A percentile compares a stretch with the other conserved stretches of the same genome.
Evolutionary conservation across 2,888 invertebrate genomes (phyloP).

Genomic region (Phengaris alcon): DNA sequence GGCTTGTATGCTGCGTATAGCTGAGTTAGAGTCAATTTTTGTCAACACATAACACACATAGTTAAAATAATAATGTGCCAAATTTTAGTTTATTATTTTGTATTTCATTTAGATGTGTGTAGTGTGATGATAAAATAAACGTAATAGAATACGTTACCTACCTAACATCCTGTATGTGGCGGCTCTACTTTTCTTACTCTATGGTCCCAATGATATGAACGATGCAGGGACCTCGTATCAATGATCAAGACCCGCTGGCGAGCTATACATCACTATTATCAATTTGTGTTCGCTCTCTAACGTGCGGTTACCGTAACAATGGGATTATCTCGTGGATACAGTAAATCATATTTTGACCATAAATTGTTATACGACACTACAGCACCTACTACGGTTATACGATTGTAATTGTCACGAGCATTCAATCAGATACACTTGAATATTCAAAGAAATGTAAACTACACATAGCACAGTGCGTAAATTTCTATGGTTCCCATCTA

Average conservation of each 20-base stretch:
- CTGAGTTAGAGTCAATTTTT: no score
- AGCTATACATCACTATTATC: constrained; percentile 31
- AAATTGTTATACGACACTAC: neutral
- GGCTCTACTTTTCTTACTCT: neutral
- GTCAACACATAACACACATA: no score
- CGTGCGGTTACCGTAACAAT: neutral
- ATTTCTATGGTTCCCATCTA: neutral
- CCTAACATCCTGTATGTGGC: neutral
- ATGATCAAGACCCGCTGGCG: constrained; percentile 27
- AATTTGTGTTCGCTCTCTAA: constrained; percentile 16
- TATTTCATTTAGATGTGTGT: no score
- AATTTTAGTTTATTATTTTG: no score
- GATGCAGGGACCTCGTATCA: constrained; percentile 21
- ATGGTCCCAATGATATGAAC: neutral
- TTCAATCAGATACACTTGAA: neutral
- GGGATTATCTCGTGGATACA: neutral
- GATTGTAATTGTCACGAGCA: neutral
- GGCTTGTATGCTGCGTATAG: no score
- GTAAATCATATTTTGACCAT: constrained; percentile 14
- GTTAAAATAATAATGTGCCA: no score
- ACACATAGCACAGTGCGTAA: neutral
- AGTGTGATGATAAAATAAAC: no score
- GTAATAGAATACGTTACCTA: no score
- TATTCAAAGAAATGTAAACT: neutral
- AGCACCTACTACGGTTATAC: no score